phyloP scores from a whole-genome alignment of 2,113 vertebrate genomes.

The Sinocyclocheilus anshuiensis region DNA sequence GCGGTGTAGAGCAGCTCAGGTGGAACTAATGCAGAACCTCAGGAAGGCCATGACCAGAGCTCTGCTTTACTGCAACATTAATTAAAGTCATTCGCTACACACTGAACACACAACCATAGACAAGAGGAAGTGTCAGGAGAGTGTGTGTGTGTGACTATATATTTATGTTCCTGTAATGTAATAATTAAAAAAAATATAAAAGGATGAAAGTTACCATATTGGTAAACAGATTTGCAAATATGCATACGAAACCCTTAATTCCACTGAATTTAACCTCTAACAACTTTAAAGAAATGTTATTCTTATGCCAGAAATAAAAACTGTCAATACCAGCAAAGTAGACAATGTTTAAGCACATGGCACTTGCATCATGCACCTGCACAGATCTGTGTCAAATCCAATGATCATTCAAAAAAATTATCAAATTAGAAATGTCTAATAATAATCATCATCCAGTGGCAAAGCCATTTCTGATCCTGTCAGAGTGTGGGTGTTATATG shows the following conservation, averaged over 20 bases:
- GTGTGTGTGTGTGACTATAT: not conserved
- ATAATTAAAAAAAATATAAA: constrained; percentile 12
- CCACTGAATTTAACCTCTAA: not conserved
- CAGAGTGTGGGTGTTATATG: constrained; percentile 28
- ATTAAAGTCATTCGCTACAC: constrained; percentile 79
- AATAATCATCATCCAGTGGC: constrained; percentile 22
- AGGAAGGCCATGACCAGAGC: constrained; percentile 71
- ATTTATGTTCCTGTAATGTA: constrained; percentile 18
- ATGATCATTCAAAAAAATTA: no score
- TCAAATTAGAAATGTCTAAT: constrained; percentile 21
- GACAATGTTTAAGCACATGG: not conserved
- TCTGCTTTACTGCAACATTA: constrained; percentile 86
- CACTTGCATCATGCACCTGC: not conserved
- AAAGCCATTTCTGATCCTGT: constrained; percentile 6
- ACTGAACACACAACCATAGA: not conserved
- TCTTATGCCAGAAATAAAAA: not conserved
- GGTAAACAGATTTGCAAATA: constrained; percentile 61
- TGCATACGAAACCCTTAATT: not conserved
- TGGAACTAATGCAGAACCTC: constrained; percentile 82
- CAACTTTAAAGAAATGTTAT: not conserved
- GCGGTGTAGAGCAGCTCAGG: constrained; percentile 71
- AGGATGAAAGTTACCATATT: constrained; percentile 4
- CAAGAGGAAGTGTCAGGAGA: not conserved
- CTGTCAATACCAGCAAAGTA: not conserved
- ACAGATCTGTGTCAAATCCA: not conserved